These are phyloP conservation scores for Erpornis zantholeuca DNA, from an alignment of 2,113 vertebrate species.

Conservation along the genomic window DNA sequence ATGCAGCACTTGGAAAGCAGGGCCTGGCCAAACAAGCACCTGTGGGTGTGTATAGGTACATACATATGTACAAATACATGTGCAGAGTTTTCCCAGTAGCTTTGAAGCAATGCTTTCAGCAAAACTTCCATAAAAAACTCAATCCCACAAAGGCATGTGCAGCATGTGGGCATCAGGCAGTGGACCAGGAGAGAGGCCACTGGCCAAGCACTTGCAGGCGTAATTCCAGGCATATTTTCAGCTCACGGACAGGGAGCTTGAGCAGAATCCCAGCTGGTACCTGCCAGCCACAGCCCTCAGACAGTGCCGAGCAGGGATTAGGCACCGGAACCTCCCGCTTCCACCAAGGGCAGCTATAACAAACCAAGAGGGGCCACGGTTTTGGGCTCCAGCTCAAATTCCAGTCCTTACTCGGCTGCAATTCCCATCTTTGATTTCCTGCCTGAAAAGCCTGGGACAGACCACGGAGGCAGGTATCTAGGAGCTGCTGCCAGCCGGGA, in stretches of 20 bases:
- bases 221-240: not conserved
- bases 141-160: not conserved
- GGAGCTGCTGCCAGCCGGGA: not conserved
- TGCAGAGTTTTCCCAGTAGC: not conserved
- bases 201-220: not conserved
- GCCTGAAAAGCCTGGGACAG: not conserved
- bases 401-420: not conserved
- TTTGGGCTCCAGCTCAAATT: not conserved
- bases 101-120: not conserved
- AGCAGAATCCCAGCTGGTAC: not conserved
- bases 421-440: not conserved
- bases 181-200: not conserved
- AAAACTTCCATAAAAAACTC: not conserved
- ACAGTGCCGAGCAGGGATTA: rapidly evolving
- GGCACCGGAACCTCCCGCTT: not conserved
- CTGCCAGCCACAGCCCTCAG: not conserved
- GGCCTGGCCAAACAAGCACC: not conserved
- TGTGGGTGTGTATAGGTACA: not conserved
- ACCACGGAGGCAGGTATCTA: not conserved
- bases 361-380: not conserved
- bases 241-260: not conserved
- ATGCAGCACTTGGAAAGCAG: not conserved
- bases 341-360: not conserved
- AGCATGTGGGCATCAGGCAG: not conserved
- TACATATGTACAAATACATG: not conserved